These are phyloP conservation scores for Tuberolachnus salignus DNA, from an alignment of 2,888 invertebrate species.

Conservation along the genomic window DNA sequence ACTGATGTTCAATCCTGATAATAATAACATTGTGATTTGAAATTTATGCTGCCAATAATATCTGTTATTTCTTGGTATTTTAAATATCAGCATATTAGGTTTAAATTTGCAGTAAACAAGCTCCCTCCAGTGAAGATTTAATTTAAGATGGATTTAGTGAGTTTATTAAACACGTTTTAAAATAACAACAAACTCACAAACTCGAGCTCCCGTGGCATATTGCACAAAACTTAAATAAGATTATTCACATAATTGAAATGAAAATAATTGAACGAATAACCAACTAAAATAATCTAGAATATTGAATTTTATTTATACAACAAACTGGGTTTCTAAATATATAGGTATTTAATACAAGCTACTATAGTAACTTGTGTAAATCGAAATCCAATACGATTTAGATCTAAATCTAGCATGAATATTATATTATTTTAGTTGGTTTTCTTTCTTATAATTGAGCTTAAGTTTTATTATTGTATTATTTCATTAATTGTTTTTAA, in stretches of 20 bases:
- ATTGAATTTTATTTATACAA: not conserved
- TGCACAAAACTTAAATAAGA: not conserved
- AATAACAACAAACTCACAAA: slow-evolving; percentile 15
- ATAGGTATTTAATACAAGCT: not conserved
- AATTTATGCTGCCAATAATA: slow-evolving; percentile 42
- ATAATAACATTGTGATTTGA: slow-evolving; percentile 39
- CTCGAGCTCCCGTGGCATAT: not conserved
- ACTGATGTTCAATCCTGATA: slow-evolving; percentile 12
- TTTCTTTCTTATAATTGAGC: slow-evolving; percentile 7
- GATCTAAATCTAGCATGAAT: slow-evolving; percentile 18
- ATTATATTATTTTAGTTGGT: slow-evolving; percentile 41
- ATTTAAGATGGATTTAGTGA: not conserved
- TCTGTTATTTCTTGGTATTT: slow-evolving; percentile 20
- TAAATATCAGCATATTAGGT: slow-evolving; percentile 11
- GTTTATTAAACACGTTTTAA: not conserved
- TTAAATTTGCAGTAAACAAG: not conserved
- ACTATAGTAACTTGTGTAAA: slow-evolving; percentile 2
- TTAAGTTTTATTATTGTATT: slow-evolving; percentile 30
- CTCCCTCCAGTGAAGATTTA: not conserved
- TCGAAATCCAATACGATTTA: slow-evolving; percentile 23
- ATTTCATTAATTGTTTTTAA: slow-evolving; percentile 18
- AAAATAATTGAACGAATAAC: not conserved
- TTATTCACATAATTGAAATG: not conserved
- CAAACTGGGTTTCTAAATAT: slow-evolving; percentile 1
- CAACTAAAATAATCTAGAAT: not conserved